Conservation (phyloP, 2,888 invertebrate species). For the Sesia bembeciformis region DNA sequence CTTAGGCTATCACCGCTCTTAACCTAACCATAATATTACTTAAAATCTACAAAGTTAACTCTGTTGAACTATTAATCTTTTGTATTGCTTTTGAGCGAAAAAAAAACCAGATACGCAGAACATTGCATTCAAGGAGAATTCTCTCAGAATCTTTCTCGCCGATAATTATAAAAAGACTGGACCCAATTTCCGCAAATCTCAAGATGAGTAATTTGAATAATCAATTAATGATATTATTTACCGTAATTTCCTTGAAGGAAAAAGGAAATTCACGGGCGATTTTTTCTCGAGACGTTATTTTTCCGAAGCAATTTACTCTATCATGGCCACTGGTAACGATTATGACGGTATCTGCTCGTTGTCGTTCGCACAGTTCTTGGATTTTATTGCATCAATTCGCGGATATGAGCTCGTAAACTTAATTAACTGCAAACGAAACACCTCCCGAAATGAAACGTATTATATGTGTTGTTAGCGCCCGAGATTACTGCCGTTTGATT, state of each 20-base stretch:
- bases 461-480: constrained; percentile 19
- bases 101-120: too few relatives aligned
- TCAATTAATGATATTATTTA: constrained; percentile 1
- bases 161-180: neutral
- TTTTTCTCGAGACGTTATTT: constrained; percentile 6
- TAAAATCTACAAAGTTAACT: too few relatives aligned
- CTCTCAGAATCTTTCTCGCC: too few relatives aligned
- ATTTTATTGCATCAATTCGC: constrained; percentile 38
- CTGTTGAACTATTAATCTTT: too few relatives aligned
- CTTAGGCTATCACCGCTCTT: too few relatives aligned
- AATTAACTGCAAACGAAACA: constrained; percentile 40
- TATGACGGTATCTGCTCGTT: constrained; percentile 16
- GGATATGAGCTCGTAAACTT: constrained; percentile 35
- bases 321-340: constrained; percentile 9
- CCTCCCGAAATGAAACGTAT: constrained; percentile 29
- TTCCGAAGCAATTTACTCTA: constrained; percentile 8
- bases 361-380: constrained; percentile 20
- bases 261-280: neutral
- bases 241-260: constrained; percentile 1
- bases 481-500: constrained; percentile 23
- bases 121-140: too few relatives aligned
- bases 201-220: neutral
- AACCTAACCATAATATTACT: too few relatives aligned
- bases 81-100: too few relatives aligned
- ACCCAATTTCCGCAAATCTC: neutral